phyloP scores from a whole-genome alignment of 2,888 invertebrate species.

The Drosophila robusta region DNA sequence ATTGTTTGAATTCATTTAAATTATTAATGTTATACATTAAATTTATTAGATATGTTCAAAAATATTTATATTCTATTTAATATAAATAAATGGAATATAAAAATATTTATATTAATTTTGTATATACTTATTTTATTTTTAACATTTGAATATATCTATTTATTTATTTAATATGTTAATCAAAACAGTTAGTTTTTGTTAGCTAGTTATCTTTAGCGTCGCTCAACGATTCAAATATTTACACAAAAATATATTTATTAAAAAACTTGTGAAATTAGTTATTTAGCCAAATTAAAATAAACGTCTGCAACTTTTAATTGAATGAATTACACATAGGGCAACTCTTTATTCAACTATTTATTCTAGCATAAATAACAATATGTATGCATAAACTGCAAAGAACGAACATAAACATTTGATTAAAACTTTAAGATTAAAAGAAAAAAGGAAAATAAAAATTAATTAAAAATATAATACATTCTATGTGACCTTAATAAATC shows the following conservation, averaged over 20 bases:
- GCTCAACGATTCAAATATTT: not conserved
- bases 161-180: too few relatives aligned
- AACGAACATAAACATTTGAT: conserved; percentile 38
- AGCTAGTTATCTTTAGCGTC: not conserved
- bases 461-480: not conserved
- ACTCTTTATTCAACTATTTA: conserved; percentile 27
- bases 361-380: conserved; percentile 29
- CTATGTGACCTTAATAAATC: conserved; percentile 13
- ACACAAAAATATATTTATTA: not conserved
- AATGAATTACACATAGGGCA: conserved; percentile 4
- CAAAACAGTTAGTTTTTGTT: too few relatives aligned
- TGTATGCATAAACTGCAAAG: conserved; percentile 15
- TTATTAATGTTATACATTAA: too few relatives aligned
- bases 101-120: too few relatives aligned
- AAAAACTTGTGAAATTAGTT: not conserved
- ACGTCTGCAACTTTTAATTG: not conserved
- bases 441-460: not conserved
- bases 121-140: too few relatives aligned
- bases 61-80: too few relatives aligned
- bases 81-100: too few relatives aligned
- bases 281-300: conserved; percentile 1
- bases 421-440: conserved; percentile 48
- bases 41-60: too few relatives aligned
- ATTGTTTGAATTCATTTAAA: too few relatives aligned
- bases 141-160: not conserved